A percentile compares a stretch with the other conserved stretches of the same genome.
Evolutionary conservation across 1,140 invertebrate genomes (phyloP).

Genomic region (Pogonognathellus flavescens): DNA sequence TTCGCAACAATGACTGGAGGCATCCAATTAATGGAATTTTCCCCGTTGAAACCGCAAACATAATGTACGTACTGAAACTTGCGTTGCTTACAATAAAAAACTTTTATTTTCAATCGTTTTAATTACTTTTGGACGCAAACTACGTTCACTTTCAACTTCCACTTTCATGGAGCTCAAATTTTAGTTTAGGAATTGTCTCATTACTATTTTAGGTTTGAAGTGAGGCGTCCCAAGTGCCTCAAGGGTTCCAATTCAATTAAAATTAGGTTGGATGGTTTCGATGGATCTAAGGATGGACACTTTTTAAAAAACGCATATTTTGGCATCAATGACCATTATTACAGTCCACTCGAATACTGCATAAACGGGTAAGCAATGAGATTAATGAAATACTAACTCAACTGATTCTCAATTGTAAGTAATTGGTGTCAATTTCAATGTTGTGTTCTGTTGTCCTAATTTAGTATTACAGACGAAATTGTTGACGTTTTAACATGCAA

Average conservation of each 20-base stretch:
- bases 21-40: constrained; percentile 10
- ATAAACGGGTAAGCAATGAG: constrained; percentile 58
- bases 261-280: not conserved
- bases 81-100: not conserved
- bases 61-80: not conserved
- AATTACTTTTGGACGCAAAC: not conserved
- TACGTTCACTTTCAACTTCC: not conserved
- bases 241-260: constrained; percentile 25
- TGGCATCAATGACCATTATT: constrained; percentile 47
- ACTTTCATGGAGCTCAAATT: not conserved
- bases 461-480: constrained; percentile 42
- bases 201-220: constrained; percentile 34
- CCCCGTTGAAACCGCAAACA: constrained; percentile 8
- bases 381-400: no score
- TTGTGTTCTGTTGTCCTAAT: not conserved
- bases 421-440: not conserved
- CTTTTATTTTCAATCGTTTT: not conserved
- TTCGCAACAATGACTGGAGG: constrained; percentile 3
- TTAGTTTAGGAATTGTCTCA: not conserved
- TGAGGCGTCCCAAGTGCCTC: constrained; percentile 14
- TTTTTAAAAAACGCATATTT: constrained; percentile 57
- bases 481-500: constrained; percentile 48
- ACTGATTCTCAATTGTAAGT: not conserved
- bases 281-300: not conserved
- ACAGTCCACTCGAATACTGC: constrained; percentile 55